Conservation (phyloP, 2,797 vertebrate genomes). For the Sylvilagus floridanus region DNA sequence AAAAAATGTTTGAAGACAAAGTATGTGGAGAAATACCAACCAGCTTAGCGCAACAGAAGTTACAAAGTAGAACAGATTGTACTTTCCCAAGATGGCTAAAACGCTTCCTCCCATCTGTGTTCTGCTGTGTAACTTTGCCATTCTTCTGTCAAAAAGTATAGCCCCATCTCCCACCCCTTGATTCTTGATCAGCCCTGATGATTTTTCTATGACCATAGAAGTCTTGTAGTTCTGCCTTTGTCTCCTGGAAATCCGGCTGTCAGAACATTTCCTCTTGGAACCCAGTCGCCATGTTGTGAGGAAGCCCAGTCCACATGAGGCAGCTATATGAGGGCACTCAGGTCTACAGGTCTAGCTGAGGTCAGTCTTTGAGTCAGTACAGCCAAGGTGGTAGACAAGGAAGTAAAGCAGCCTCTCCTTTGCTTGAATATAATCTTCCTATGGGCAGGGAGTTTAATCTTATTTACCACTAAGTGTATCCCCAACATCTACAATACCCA, state of each 20-base stretch:
- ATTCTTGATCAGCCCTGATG: neutral
- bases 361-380: neutral
- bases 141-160: neutral
- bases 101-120: neutral
- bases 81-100: neutral
- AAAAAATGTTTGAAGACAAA: neutral
- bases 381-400: neutral
- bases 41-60: neutral
- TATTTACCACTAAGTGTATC: neutral
- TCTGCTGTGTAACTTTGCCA: neutral
- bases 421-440: neutral
- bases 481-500: neutral
- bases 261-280: neutral
- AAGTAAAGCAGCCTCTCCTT: neutral
- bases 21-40: neutral
- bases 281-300: neutral
- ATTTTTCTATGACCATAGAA: neutral
- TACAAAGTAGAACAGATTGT: neutral
- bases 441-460: slow-evolving; percentile 13
- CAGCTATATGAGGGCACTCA: accelerated
- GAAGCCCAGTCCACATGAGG: neutral
- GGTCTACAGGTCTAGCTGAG: neutral
- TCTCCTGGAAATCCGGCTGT: neutral
- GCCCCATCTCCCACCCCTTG: neutral
- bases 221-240: neutral